Evolutionary conservation across 2,113 vertebrate species (phyloP).

Genomic region (Ageneiosus marmoratus): DNA sequence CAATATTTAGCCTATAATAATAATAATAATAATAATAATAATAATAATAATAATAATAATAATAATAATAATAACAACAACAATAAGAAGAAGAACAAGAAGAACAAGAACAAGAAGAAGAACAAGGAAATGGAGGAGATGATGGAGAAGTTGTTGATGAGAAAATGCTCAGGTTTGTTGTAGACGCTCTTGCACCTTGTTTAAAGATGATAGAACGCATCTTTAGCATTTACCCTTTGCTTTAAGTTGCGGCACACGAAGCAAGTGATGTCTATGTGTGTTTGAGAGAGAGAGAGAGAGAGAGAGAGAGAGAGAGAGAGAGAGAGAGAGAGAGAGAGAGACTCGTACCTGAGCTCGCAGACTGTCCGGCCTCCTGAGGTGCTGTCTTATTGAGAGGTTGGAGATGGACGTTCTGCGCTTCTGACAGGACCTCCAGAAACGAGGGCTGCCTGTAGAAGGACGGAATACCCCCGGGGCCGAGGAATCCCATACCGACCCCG

Average conservation of each 20-base stretch:
- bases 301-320: neutral
- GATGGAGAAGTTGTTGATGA: neutral
- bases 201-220: neutral
- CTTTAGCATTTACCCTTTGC: neutral
- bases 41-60: neutral
- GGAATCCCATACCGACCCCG: conserved; percentile 88
- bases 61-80: neutral
- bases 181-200: neutral
- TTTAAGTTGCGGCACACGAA: neutral
- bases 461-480: conserved; percentile 87
- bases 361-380: conserved; percentile 85
- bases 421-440: conserved; percentile 91
- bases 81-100: neutral
- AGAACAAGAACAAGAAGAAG: neutral
- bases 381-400: conserved; percentile 81
- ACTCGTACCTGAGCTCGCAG: conserved; percentile 88
- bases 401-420: conserved; percentile 85
- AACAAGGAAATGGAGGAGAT: neutral
- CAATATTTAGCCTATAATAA: neutral
- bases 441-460: conserved; percentile 92
- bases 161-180: neutral
- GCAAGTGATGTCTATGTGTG: neutral
- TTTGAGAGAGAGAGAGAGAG: conserved; percentile 2
- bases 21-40: too few relatives aligned
- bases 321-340: neutral